phyloP scores from a whole-genome alignment of 2,113 vertebrate species.

The Amblyopsis rosae region DNA sequence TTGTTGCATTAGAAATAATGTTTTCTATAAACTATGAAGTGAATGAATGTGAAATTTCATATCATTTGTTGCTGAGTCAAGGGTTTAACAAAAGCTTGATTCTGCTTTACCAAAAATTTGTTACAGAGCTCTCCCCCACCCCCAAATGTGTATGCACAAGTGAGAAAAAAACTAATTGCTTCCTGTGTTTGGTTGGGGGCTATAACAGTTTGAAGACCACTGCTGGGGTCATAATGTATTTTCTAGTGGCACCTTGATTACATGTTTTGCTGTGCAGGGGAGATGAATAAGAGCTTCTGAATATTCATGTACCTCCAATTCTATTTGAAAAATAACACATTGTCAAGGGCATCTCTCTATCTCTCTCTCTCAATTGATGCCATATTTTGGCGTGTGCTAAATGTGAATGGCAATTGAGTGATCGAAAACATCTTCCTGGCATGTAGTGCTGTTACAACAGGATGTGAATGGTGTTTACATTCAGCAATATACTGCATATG shows the following conservation, averaged over 20 bases:
- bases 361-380: slow-evolving; percentile 54
- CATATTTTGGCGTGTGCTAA: slow-evolving; percentile 41
- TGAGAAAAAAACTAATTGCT: too few relatives aligned
- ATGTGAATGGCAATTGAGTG: slow-evolving; percentile 48
- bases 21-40: background rate
- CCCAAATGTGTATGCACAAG: too few relatives aligned
- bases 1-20: too few relatives aligned
- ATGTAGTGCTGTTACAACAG: slow-evolving; percentile 52
- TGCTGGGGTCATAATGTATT: too few relatives aligned
- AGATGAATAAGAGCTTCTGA: slow-evolving; percentile 49
- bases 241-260: slow-evolving; percentile 2
- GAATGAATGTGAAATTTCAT: too few relatives aligned
- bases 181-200: too few relatives aligned
- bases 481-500: background rate
- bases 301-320: slow-evolving; percentile 64
- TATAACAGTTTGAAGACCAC: too few relatives aligned
- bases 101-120: too few relatives aligned
- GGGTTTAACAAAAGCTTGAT: too few relatives aligned
- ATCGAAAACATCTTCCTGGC: slow-evolving; percentile 58
- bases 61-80: too few relatives aligned
- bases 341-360: slow-evolving; percentile 57
- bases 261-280: slow-evolving; percentile 16
- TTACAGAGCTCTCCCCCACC: too few relatives aligned
- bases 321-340: slow-evolving; percentile 61
- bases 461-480: slow-evolving; percentile 12